These are phyloP conservation scores for Ageneiosus marmoratus DNA, from an alignment of 2,113 vertebrate genomes.

Conservation along the genomic window DNA sequence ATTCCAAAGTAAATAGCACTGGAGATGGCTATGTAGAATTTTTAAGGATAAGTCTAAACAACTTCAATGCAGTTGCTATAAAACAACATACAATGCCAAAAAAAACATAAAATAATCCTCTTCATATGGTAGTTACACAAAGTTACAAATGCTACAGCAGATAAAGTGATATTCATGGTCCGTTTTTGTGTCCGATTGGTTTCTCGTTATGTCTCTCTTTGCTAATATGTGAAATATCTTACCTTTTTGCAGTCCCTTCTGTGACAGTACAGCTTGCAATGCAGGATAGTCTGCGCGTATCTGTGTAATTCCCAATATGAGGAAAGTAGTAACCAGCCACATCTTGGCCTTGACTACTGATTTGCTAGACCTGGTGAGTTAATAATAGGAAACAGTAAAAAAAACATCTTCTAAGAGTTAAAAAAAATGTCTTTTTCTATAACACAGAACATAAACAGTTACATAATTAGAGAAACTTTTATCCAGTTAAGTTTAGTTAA, in stretches of 20 bases:
- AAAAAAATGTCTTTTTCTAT: not conserved
- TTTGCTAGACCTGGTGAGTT: not conserved
- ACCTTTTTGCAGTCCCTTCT: constrained; percentile 38
- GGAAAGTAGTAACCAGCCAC: constrained; percentile 1
- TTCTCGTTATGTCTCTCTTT: not conserved
- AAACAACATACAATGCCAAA: not conserved
- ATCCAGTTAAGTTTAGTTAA: not conserved
- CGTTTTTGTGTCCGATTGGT: not conserved
- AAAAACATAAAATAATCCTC: not conserved
- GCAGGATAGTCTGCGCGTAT: constrained; percentile 19
- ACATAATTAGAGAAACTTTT: not conserved
- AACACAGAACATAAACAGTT: not conserved
- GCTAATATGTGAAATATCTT: not conserved
- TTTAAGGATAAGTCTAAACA: not conserved
- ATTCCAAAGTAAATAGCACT: not conserved
- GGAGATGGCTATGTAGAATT: not conserved
- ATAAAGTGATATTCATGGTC: not conserved
- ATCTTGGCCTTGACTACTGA: not conserved
- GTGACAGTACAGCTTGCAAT: constrained; percentile 20
- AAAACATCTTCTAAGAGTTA: not conserved
- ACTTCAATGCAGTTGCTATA: not conserved
- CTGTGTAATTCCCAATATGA: constrained; percentile 3
- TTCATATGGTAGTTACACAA: not conserved
- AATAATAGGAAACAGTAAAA: not conserved
- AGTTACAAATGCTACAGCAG: not conserved